Evolutionary conservation across 2,888 invertebrate genomes (phyloP).

Genomic region (Tillus elongatus): DNA sequence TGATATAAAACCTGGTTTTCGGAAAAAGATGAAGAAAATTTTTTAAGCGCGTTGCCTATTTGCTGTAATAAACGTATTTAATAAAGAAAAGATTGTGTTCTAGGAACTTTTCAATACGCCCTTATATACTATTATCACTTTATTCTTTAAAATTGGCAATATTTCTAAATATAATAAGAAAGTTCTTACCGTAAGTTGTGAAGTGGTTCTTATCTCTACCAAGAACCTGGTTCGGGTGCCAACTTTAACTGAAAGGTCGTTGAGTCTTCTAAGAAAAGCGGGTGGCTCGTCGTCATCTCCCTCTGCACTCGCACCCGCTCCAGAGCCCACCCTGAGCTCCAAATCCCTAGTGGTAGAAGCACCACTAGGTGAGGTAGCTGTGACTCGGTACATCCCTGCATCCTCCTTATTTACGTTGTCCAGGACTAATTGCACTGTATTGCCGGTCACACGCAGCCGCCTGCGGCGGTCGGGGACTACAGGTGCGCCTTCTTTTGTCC

Average conservation of each 20-base stretch:
- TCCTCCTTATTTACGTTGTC: constrained; percentile 63
- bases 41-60: too few relatives aligned
- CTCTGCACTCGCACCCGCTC: constrained; percentile 36
- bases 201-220: constrained; percentile 68
- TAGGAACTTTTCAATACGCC: too few relatives aligned
- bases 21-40: too few relatives aligned
- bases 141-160: too few relatives aligned
- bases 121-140: too few relatives aligned
- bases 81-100: too few relatives aligned
- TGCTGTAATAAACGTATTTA: too few relatives aligned
- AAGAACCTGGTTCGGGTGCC: constrained; percentile 78
- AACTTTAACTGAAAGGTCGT: constrained; percentile 82
- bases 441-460: constrained; percentile 47
- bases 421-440: constrained; percentile 65
- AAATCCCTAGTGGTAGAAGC: constrained; percentile 46
- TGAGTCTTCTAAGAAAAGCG: constrained; percentile 71
- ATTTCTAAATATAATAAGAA: constrained; percentile 3
- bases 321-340: constrained; percentile 50
- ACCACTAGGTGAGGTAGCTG: constrained; percentile 52
- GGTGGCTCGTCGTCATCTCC: constrained; percentile 62
- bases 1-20: too few relatives aligned
- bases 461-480: constrained; percentile 60
- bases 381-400: constrained; percentile 67
- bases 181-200: constrained; percentile 34
- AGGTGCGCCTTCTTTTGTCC: constrained; percentile 52